Percentiles rank a stretch among this genome's conserved stretches.
Evolutionary conservation across 2,888 invertebrate genomes (phyloP).

Genomic region (Epirrhoe alternata): DNA sequence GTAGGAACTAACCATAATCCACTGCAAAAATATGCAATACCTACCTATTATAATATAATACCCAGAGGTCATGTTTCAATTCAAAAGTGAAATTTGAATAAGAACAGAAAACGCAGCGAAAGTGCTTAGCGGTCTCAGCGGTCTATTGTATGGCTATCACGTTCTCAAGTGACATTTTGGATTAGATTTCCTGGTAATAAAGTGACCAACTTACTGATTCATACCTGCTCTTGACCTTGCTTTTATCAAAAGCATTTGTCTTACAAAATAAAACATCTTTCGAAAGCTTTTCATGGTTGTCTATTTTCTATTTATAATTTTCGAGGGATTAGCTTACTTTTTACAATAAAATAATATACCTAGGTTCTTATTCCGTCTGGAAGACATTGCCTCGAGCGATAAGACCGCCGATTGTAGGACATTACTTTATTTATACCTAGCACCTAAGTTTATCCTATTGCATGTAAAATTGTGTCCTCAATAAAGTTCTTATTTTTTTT

Average conservation of each 20-base stretch:
- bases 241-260: constrained; percentile 3
- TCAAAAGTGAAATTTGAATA: constrained; percentile 79
- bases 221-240: constrained; percentile 29
- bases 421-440: too few relatives aligned
- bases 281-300: constrained; percentile 16
- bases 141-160: constrained; percentile 75
- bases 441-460: too few relatives aligned
- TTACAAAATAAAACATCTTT: constrained; percentile 3
- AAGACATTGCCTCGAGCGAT: too few relatives aligned
- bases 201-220: constrained; percentile 9
- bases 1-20: background rate
- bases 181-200: constrained; percentile 60
- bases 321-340: background rate
- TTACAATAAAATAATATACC: background rate
- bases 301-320: background rate
- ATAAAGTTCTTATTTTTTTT: too few relatives aligned
- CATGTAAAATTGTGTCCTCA: too few relatives aligned
- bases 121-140: constrained; percentile 68
- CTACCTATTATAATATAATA: constrained; percentile 16
- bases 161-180: constrained; percentile 66
- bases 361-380: too few relatives aligned
- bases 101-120: constrained; percentile 76
- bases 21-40: constrained; percentile 41
- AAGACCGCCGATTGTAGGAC: too few relatives aligned
- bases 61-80: constrained; percentile 45